Evolutionary conservation across 2,888 invertebrate species (phyloP), one percentile per base, ranked within the genome.

Genomic region (Tanytarsus gracilentus): DNA sequence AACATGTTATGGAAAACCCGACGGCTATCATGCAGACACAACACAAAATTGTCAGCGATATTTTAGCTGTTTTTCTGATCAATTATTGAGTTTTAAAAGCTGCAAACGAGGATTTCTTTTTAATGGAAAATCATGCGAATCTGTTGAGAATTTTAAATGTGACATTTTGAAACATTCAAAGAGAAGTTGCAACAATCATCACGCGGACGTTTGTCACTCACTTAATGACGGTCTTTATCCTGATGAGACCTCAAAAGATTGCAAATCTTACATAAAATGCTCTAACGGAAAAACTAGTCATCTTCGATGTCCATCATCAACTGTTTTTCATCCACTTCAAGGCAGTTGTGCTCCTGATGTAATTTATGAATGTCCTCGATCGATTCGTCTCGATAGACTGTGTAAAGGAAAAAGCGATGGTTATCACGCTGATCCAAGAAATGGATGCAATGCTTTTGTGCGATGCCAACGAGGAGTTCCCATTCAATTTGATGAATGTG

Each of bases 21-120:
- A 81, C 68, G 81, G 81, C 1, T 69, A 73, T 40, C 79, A 80
- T 67, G 76, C 78, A 23, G 81, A 82, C 67, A 73, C 78, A 4
- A 79, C 78, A 2, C 79, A 80, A 65, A 76, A 76, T 58, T 81
- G 81, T 65, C 76, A 76, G 0, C 76, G 81, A 11, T 72, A 72
- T 25, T 72, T 78, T 61, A 69, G 69, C 16, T 81, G 81, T 65
- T 71, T 72, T 62, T 77, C 77, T 16, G 77, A 77, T 4, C 73
- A 74, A 62, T 66, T 80, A 44, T 72, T 76, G 11, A 76, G 76
- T 63, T 68, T 70, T 52, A 78, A 77, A 23, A 70, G 75, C 29
- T 80, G 80, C 65, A 72, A 72, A 3, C 64, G 69, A 2, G 76
- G 75, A 7, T 70, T 74, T 29, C 73, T 77, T 48, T 79, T 79